These are phyloP conservation scores for Ceryle rudis DNA, from an alignment of 2,797 vertebrate genomes.

Conservation along the genomic window DNA sequence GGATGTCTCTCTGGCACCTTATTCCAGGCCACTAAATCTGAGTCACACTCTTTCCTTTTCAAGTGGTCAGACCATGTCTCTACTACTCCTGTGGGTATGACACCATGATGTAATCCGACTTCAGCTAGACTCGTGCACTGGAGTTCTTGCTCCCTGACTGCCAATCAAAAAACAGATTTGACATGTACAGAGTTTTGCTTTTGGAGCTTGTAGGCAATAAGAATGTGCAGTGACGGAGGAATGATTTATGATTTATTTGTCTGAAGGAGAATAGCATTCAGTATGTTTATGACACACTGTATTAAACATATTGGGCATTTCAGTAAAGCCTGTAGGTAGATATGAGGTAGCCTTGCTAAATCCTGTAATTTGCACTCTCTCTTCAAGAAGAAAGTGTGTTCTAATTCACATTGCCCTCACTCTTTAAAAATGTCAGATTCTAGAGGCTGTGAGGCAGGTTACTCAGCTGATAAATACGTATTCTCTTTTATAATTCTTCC, in stretches of 20 bases:
- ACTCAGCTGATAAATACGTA: not conserved
- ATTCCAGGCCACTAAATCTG: slow-evolving; percentile 30
- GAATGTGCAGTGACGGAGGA: slow-evolving; percentile 14
- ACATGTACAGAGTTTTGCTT: slow-evolving; percentile 51
- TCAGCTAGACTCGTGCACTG: not conserved
- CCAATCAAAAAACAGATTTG: not conserved
- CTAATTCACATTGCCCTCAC: not conserved
- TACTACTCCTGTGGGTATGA: not conserved
- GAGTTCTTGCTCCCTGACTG: not conserved
- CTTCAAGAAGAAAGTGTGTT: not conserved
- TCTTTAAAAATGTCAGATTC: not conserved
- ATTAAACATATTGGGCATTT: slow-evolving; percentile 41
- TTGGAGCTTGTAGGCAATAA: slow-evolving; percentile 19
- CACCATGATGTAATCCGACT: not conserved
- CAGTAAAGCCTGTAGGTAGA: slow-evolving; percentile 22
- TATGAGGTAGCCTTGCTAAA: not conserved
- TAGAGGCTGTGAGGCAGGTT: not conserved
- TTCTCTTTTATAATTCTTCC: not conserved
- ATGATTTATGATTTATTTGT: slow-evolving; percentile 62
- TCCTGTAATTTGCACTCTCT: not conserved
- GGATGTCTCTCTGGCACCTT: not conserved
- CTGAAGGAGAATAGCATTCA: slow-evolving; percentile 19
- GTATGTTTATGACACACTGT: slow-evolving; percentile 22
- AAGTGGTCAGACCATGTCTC: not conserved
- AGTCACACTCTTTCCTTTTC: not conserved